Conservation (phyloP, 2,113 vertebrate genomes). For the Phaethornis superciliosus region DNA sequence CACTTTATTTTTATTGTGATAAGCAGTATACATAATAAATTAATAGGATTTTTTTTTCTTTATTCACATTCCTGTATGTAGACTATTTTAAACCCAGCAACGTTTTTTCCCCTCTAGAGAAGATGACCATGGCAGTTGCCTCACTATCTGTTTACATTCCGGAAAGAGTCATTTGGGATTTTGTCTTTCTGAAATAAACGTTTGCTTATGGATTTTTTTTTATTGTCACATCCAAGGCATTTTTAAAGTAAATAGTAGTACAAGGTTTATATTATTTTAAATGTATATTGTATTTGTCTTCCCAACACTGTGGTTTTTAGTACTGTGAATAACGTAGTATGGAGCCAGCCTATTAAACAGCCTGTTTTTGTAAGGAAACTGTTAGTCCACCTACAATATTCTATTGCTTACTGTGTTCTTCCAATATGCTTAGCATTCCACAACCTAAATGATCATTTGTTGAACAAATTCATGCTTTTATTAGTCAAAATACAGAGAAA, state of each 20-base stretch:
- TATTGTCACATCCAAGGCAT: constrained; percentile 79
- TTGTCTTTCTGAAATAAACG: constrained; percentile 70
- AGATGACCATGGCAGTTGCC: constrained; percentile 61
- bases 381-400: constrained; percentile 82
- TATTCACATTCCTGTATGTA: background rate
- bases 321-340: constrained; percentile 83
- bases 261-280: constrained; percentile 85
- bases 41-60: background rate
- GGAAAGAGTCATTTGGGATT: constrained; percentile 52
- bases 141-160: constrained; percentile 67
- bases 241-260: constrained; percentile 81
- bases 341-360: constrained; percentile 84
- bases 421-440: constrained; percentile 84
- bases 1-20: constrained; percentile 57
- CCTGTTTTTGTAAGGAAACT: constrained; percentile 86
- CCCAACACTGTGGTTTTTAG: constrained; percentile 81
- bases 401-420: constrained; percentile 83
- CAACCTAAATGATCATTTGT: constrained; percentile 88
- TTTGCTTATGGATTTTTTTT: constrained; percentile 65
- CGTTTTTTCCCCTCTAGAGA: background rate
- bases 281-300: constrained; percentile 87
- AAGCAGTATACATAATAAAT: background rate
- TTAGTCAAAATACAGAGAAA: constrained; percentile 86
- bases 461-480: constrained; percentile 89
- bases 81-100: constrained; percentile 34